These are phyloP conservation scores for Phalacrocorax carbo DNA, from an alignment of 2,113 vertebrate genomes.

Conservation along the genomic window DNA sequence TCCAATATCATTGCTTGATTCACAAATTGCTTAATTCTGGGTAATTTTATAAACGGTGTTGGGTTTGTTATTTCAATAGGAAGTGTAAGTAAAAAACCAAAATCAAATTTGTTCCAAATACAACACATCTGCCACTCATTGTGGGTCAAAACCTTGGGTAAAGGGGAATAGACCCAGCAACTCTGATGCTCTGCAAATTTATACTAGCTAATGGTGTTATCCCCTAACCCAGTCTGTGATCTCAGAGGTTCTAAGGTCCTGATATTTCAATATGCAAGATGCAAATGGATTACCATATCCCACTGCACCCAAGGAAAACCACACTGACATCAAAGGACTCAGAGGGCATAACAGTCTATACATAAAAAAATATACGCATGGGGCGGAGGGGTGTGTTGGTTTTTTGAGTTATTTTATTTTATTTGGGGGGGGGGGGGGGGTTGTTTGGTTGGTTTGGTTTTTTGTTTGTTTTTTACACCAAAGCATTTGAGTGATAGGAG, in stretches of 20 bases:
- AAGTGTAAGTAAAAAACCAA: background rate
- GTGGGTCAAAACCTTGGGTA: slow-evolving; percentile 9
- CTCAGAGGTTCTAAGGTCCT: background rate
- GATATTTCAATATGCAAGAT: background rate
- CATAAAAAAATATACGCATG: too few relatives aligned
- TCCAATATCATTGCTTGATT: background rate
- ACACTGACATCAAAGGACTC: background rate
- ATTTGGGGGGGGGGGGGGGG: too few relatives aligned
- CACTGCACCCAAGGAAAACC: background rate
- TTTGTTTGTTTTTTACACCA: background rate
- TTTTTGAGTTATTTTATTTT: too few relatives aligned
- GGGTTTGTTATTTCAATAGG: background rate
- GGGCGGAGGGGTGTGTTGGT: too few relatives aligned
- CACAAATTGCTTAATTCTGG: background rate
- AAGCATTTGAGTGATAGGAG: background rate
- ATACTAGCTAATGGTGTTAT: background rate
- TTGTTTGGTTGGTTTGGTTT: too few relatives aligned
- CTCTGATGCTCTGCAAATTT: background rate
- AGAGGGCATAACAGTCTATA: background rate
- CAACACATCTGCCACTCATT: background rate
- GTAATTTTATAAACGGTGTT: background rate
- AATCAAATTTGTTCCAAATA: background rate
- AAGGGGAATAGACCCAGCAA: background rate
- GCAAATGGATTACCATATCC: background rate
- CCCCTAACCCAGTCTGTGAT: background rate